Percentiles rank a stretch among this genome's conserved stretches.
Evolutionary conservation across 2,888 invertebrate species (phyloP).

Genomic region (Plagiodera versicolora): DNA sequence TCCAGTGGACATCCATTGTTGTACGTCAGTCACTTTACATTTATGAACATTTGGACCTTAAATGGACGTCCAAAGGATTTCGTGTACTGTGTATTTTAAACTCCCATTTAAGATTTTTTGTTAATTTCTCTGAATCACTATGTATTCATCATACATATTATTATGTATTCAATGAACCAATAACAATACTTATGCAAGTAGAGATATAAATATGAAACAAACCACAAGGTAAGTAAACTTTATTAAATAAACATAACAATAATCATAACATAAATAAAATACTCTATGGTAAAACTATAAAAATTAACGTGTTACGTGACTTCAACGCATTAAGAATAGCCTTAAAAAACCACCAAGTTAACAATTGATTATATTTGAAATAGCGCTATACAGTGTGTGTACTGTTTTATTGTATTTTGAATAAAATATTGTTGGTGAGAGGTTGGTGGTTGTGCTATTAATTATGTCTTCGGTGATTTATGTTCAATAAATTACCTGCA

Average conservation of each 20-base stretch:
- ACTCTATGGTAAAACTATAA: slow-evolving; percentile 5
- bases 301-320: slow-evolving; percentile 20
- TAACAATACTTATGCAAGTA: background rate
- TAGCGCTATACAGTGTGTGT: too few relatives aligned
- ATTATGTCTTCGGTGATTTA: slow-evolving; percentile 29
- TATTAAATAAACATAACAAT: slow-evolving; percentile 31
- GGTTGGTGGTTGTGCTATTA: slow-evolving; percentile 54
- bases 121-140: too few relatives aligned
- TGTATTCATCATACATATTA: background rate
- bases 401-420: too few relatives aligned
- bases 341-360: slow-evolving; percentile 12
- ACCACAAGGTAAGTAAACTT: slow-evolving; percentile 27
- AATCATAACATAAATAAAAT: slow-evolving; percentile 17
- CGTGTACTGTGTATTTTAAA: too few relatives aligned
- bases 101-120: too few relatives aligned
- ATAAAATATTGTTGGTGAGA: too few relatives aligned
- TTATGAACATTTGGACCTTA: too few relatives aligned
- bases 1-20: too few relatives aligned
- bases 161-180: too few relatives aligned
- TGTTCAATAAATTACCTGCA: slow-evolving; percentile 63
- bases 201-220: slow-evolving; percentile 13
- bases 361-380: too few relatives aligned
- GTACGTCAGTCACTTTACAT: too few relatives aligned
- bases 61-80: too few relatives aligned
- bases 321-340: slow-evolving; percentile 20